Base-by-base conservation (phyloP, 2,888 invertebrate species). In the Koerneria pararmatus region DNA sequence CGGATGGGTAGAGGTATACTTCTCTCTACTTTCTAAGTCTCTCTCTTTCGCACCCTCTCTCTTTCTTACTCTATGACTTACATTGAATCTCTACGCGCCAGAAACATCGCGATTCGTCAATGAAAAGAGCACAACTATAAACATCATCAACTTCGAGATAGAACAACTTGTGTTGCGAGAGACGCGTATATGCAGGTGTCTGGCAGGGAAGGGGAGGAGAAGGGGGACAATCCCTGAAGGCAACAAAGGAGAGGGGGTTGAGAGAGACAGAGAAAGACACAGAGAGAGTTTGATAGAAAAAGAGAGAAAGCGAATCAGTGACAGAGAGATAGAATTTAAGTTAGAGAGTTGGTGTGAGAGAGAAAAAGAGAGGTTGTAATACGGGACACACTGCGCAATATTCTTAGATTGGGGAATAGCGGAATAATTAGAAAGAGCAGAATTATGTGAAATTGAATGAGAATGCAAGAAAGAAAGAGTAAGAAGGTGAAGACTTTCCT, bases 401-500 rank as follows among this genome's bases (percentile, higher is more conserved):
- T n/a, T n/a, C n/a, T n/a, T n/a, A n/a, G n/a, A n/a, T n/a, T n/a
- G n/a, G n/a, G n/a, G n/a, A n/a, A n/a, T n/a, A n/a, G n/a, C n/a
- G n/a, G n/a, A n/a, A 22, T 27, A 56, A 58, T 31, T 27, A 58
- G 35, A 32, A 32, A 19, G 6, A 4, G 32, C 6, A 32, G 57
- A 24, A 24, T 3, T 8, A 27, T 34, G 27, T 31, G 27, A 5
- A 57, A 57, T 5, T 22, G 6, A 6, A 35, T 3, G 22, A 5
- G 6, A 5, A n/a, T 34, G 58, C 3, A 22, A 53, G 24, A 6
- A 27, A 24, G 19, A 32, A 46, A 48, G 61, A 62, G 4, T 3
- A 49, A 62, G 27, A 46, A 49, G 62, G 49, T n/a, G 59, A 19
- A 37, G 37, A 59, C n/a, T n/a, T n/a, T n/a, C n/a, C n/a, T n/a